phyloP scores from a whole-genome alignment of 2,113 vertebrate species.

The Ciconia boyciana region DNA sequence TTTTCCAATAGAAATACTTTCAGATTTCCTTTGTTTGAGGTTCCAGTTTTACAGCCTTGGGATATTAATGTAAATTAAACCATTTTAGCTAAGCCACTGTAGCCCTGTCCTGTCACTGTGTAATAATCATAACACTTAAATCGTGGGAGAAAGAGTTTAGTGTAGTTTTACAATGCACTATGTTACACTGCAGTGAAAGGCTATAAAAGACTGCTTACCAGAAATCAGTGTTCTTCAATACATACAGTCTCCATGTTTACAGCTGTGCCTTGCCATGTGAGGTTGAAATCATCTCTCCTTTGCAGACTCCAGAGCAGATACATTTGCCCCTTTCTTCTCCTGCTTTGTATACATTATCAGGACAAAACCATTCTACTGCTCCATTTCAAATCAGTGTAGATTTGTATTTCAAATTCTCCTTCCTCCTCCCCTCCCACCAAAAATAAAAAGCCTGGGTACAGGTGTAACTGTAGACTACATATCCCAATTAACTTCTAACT shows the following conservation, averaged over 20 bases:
- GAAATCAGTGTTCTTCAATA: not conserved
- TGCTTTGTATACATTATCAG: not conserved
- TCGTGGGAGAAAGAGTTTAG: not conserved
- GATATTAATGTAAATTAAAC: not conserved
- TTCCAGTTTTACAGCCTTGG: not conserved
- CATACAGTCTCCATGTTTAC: not conserved
- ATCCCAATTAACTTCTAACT: not conserved
- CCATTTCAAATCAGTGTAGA: not conserved
- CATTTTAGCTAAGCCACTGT: not conserved
- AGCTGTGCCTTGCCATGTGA: not conserved
- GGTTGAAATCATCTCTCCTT: not conserved
- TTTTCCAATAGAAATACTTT: not conserved
- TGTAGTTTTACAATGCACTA: not conserved
- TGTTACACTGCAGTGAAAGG: not conserved
- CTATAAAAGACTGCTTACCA: not conserved
- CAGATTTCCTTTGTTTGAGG: not conserved
- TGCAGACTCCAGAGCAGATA: not conserved
- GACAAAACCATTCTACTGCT: not conserved
- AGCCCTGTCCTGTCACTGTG: not conserved
- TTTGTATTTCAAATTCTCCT: not conserved
- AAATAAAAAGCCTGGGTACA: not conserved
- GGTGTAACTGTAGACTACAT: not conserved
- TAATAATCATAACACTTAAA: not conserved
- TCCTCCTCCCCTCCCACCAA: not conserved
- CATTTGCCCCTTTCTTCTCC: not conserved